Conservation (phyloP, 2,797 vertebrate species). For the Platyrinchus mystaceus region DNA sequence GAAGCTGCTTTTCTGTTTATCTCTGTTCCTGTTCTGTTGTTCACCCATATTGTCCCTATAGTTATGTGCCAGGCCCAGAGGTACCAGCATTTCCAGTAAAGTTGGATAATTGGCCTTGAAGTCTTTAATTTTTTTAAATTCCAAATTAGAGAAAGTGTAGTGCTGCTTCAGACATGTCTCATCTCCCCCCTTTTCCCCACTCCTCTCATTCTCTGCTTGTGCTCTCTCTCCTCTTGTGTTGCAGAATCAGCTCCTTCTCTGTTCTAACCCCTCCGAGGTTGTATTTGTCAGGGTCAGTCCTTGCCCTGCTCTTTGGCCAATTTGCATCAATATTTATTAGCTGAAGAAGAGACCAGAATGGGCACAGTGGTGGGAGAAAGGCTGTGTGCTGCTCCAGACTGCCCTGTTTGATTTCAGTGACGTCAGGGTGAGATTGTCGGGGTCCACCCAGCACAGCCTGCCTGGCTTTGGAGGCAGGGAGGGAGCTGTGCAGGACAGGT, state of each 20-base stretch:
- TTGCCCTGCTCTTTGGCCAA: neutral
- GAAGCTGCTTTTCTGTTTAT: neutral
- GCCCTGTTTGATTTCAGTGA: neutral
- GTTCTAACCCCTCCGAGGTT: neutral
- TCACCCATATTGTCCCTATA: neutral
- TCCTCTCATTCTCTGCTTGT: neutral
- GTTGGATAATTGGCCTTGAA: neutral
- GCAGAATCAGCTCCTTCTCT: neutral
- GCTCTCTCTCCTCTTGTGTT: neutral
- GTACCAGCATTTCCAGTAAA: neutral
- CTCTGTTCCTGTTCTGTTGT: neutral
- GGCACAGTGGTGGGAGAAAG: neutral
- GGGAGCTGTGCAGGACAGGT: neutral
- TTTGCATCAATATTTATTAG: neutral
- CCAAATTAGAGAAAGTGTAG: neutral
- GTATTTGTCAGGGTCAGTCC: neutral
- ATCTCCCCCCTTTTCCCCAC: neutral
- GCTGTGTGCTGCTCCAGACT: rapidly evolving
- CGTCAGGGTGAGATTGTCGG: neutral
- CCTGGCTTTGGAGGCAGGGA: neutral
- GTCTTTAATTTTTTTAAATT: neutral
- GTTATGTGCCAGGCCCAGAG: neutral
- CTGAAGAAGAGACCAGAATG: neutral
- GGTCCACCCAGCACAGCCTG: neutral
- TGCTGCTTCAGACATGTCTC: neutral